Evolutionary conservation across 2,888 invertebrate genomes (phyloP).

Genomic region (Sepiola atlantica): DNA sequence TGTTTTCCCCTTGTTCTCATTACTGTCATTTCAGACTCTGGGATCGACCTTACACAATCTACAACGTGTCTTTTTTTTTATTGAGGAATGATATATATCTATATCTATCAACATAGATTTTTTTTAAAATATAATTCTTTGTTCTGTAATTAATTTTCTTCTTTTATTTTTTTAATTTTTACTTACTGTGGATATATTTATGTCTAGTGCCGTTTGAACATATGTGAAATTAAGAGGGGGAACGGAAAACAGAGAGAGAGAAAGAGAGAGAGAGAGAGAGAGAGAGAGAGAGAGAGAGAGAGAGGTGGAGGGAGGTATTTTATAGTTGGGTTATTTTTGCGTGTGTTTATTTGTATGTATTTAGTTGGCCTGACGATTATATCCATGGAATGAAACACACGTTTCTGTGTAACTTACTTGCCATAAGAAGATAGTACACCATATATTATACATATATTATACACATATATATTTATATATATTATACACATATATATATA

Average conservation of each 20-base stretch:
- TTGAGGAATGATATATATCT: neutral
- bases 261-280: neutral
- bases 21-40: neutral
- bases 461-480: no score
- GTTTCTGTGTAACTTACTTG: no score
- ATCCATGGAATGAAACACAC: no score
- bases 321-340: neutral
- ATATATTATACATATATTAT: no score
- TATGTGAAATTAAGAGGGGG: neutral
- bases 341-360: neutral
- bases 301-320: neutral
- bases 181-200: neutral
- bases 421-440: no score
- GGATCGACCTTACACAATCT: neutral
- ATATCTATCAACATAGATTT: no score
- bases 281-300: neutral
- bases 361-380: no score
- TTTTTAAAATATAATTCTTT: no score
- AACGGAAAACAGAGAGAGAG: neutral
- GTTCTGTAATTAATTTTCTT: no score
- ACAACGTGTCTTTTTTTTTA: neutral
- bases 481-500: no score
- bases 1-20: neutral
- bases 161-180: neutral
- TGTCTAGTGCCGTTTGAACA: neutral